These are phyloP conservation scores for Grallaria varia DNA, from an alignment of 2,113 vertebrate species.

Conservation along the genomic window DNA sequence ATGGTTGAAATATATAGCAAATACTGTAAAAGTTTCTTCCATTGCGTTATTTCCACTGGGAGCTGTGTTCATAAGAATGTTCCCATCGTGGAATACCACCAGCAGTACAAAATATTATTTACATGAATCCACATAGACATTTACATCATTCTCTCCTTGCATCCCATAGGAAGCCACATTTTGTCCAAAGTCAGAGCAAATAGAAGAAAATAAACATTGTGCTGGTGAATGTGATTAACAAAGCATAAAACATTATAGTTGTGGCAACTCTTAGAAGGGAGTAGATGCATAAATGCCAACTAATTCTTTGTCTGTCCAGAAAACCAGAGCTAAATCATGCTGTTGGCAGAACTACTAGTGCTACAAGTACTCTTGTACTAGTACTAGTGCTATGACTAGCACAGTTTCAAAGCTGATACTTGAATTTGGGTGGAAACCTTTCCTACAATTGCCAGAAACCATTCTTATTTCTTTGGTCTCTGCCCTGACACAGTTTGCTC, in stretches of 20 bases:
- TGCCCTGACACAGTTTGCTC: not conserved
- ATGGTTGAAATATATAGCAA: not conserved
- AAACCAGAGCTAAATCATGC: not conserved
- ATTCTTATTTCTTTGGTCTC: not conserved
- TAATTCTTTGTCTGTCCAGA: not conserved
- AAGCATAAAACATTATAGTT: not conserved
- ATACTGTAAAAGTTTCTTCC: not conserved
- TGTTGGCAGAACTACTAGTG: not conserved
- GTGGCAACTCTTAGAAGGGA: not conserved
- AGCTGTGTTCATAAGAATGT: not conserved
- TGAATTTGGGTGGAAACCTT: not conserved
- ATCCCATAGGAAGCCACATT: not conserved
- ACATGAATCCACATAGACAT: not conserved
- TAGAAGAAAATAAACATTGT: conserved; percentile 17
- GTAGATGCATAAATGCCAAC: not conserved
- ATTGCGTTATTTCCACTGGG: not conserved
- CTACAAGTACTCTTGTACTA: not conserved
- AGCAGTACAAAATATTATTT: not conserved
- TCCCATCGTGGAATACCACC: not conserved
- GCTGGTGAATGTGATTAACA: not conserved
- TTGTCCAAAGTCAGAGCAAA: not conserved
- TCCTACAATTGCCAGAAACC: not conserved
- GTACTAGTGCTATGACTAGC: not conserved
- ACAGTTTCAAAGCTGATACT: not conserved
- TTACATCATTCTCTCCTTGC: not conserved